Base-by-base conservation (phyloP, 2,888 invertebrate genomes). In the Idaea dimidiata region DNA sequence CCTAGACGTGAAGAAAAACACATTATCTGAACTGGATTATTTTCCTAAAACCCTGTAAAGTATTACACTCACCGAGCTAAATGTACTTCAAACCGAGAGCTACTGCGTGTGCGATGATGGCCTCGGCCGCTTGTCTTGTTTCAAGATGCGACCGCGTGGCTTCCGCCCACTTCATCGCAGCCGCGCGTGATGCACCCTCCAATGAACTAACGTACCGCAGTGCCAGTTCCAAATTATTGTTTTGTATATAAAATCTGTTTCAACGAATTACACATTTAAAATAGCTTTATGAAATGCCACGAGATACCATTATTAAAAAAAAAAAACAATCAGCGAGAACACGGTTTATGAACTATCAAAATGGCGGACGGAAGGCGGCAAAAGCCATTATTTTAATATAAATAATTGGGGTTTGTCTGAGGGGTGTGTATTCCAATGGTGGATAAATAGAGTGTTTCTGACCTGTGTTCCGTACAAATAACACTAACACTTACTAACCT, bases 51-150 rank as follows among this genome's bases (percentile, higher is more conserved):
- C 43, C 43, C 7, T 43, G 43, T 10, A 14, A 14, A 43, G 7
- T 32, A 54, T 4, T 53, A 17, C 56, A 66, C 65, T 63, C 14
- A 69, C 60, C 58, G 43, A 54, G 17, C 59, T 68, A 82, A 16
- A 87, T 77, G 62, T 89, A 87, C 66, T 86, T 85, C 54, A 96
- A 87, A 31, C 95, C 96, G 71, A 95, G 94, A 0, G 97, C 96
- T 0, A 97, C 95, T 5, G 98, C 98, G 82, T 98, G 97, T 0
- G 98, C 97, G 82, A 98, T 94, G 32, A 99, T 92, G 0, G 97
- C 96, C 78, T 97, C 96, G 10, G 98, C 97, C 14, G 98, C 98
- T 86, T 98, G 98, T 80, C 96, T 94, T 10, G 97, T 97, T 89
- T 99, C 99, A 69, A 99, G 90, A 70, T 97, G 94, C 59, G 96